Percentiles rank a stretch among this genome's conserved stretches.
Conservation (phyloP, 2,113 vertebrate genomes). For the Nettapus auritus region DNA sequence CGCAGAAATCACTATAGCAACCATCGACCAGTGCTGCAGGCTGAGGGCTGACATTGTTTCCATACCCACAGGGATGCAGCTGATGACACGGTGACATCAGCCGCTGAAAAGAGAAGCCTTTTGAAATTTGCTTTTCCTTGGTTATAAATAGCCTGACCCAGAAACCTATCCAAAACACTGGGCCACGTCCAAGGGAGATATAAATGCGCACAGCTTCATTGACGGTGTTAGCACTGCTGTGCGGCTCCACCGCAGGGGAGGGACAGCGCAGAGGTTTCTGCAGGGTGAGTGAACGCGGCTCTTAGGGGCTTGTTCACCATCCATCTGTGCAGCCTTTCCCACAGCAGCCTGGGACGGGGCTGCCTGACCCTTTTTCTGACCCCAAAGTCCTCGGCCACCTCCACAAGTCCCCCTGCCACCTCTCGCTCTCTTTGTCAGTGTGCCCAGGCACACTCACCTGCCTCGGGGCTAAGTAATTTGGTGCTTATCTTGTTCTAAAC, state of each 20-base stretch:
- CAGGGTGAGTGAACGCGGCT: accelerated
- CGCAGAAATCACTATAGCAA: background rate
- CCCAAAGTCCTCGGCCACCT: background rate
- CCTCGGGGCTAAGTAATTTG: background rate
- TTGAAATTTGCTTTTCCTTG: background rate
- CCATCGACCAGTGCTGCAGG: background rate
- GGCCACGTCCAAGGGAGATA: background rate
- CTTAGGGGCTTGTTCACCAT: background rate
- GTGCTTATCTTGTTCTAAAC: background rate
- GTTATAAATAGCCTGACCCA: slow-evolving; percentile 44
- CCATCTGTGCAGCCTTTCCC: background rate
- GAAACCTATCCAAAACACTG: background rate
- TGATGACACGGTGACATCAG: slow-evolving; percentile 21
- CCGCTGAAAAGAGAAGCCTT: background rate
- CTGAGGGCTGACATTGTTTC: background rate
- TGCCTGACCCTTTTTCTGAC: background rate
- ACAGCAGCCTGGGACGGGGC: background rate
- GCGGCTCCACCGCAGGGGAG: background rate
- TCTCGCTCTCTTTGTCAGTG: accelerated
- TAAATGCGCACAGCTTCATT: background rate
- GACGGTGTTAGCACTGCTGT: background rate
- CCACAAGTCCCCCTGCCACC: background rate
- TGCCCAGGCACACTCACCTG: background rate
- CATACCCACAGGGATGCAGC: background rate
- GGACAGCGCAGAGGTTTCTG: background rate